These are phyloP conservation scores for Reinhardtius hippoglossoides DNA, from an alignment of 2,113 vertebrate genomes.

Conservation along the genomic window DNA sequence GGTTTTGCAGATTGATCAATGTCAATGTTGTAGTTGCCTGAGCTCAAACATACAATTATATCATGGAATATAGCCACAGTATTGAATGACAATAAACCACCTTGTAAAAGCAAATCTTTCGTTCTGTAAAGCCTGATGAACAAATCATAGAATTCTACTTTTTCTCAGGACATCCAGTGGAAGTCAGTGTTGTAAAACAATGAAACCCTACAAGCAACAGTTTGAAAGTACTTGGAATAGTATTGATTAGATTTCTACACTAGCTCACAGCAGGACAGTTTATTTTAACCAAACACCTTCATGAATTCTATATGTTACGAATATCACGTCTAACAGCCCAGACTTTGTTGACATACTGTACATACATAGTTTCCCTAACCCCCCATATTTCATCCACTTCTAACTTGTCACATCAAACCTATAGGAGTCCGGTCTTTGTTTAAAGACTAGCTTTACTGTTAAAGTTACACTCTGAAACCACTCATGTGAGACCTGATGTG, in stretches of 20 bases:
- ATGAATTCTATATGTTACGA: not conserved
- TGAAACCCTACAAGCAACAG: not conserved
- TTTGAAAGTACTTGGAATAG: not conserved
- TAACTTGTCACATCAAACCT: slow-evolving; percentile 26
- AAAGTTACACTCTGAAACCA: slow-evolving; percentile 31
- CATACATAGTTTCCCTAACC: not conserved
- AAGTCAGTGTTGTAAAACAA: not conserved
- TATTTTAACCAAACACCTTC: not conserved
- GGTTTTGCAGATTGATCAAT: not conserved
- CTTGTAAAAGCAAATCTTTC: too few species aligned
- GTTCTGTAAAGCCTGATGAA: not conserved
- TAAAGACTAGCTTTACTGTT: slow-evolving; percentile 34
- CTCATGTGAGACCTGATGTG: slow-evolving; percentile 63
- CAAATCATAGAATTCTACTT: not conserved
- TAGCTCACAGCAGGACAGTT: not conserved
- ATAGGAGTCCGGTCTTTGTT: slow-evolving; percentile 38
- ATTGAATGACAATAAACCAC: too few species aligned
- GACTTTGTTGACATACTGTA: not conserved
- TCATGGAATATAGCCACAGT: too few species aligned
- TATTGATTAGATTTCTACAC: slow-evolving; percentile 10
- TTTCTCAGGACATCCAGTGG: not conserved
- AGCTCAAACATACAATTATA: too few species aligned
- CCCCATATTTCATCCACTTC: slow-evolving; percentile 15
- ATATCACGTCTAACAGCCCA: not conserved
- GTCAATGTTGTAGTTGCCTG: not conserved